phyloP scores from a whole-genome alignment of 2,888 invertebrate genomes.

The Helleia helle region DNA sequence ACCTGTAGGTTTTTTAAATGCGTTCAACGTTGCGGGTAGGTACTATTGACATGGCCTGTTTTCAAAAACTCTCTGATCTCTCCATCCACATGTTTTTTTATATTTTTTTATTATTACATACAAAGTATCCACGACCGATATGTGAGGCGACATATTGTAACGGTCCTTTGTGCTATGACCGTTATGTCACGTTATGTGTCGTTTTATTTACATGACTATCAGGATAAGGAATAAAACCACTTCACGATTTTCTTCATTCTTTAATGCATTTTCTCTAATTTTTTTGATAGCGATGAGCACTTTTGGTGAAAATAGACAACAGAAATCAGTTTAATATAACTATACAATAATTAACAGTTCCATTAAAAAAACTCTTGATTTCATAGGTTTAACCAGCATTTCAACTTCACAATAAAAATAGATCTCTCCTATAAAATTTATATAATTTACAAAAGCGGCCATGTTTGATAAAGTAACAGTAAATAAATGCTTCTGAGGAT shows the following conservation, averaged over 20 bases:
- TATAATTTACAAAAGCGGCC: constrained; percentile 70
- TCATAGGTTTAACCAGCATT: constrained; percentile 53
- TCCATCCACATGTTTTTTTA: too few species aligned
- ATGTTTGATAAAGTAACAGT: constrained; percentile 61
- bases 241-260: constrained; percentile 62
- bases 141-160: too few species aligned
- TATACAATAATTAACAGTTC: constrained; percentile 59
- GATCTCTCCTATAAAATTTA: constrained; percentile 74
- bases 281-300: constrained; percentile 81
- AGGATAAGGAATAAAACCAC: constrained; percentile 33
- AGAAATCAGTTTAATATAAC: constrained; percentile 59
- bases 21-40: too few species aligned
- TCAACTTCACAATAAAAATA: constrained; percentile 73
- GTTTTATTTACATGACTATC: too few species aligned
- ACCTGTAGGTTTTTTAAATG: too few species aligned
- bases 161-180: too few species aligned
- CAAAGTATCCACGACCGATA: too few species aligned
- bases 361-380: constrained; percentile 54
- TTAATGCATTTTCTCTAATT: constrained; percentile 75
- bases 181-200: too few species aligned
- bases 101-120: too few species aligned
- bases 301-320: constrained; percentile 79
- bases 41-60: too few species aligned
- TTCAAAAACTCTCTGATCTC: too few species aligned
- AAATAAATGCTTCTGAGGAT: constrained; percentile 68